These are phyloP conservation scores for Dromiciops gliroides DNA, from an alignment of 2,113 vertebrate species.

Conservation along the genomic window DNA sequence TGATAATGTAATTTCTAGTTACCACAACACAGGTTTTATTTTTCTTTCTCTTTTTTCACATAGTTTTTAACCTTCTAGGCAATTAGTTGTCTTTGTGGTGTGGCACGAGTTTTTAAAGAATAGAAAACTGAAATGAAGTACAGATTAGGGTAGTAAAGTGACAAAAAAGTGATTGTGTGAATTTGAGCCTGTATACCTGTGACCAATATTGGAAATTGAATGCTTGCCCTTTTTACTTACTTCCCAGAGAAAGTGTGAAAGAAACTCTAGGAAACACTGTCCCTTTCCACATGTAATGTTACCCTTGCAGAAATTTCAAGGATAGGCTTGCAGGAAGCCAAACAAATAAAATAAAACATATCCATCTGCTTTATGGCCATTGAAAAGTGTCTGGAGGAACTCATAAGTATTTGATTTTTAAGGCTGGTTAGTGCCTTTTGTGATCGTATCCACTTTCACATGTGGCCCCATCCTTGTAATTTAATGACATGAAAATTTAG, in stretches of 20 bases:
- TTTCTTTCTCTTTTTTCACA: too few relatives aligned
- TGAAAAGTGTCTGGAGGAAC: neutral
- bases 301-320: neutral
- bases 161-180: neutral
- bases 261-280: conserved; percentile 9
- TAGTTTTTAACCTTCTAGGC: too few relatives aligned
- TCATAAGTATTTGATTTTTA: neutral
- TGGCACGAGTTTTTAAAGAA: neutral
- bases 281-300: neutral
- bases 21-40: neutral
- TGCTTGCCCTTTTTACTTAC: neutral
- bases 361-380: neutral
- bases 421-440: neutral
- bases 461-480: neutral
- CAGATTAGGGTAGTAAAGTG: neutral
- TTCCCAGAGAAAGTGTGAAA: neutral
- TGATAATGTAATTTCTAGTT: neutral
- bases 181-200: neutral
- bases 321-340: neutral
- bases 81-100: neutral
- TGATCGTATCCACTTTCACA: neutral
- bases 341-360: neutral
- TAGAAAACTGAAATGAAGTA: neutral
- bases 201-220: neutral
- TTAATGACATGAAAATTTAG: neutral